Conservation (phyloP, 2,888 invertebrate genomes). For the Agonum fuliginosum region DNA sequence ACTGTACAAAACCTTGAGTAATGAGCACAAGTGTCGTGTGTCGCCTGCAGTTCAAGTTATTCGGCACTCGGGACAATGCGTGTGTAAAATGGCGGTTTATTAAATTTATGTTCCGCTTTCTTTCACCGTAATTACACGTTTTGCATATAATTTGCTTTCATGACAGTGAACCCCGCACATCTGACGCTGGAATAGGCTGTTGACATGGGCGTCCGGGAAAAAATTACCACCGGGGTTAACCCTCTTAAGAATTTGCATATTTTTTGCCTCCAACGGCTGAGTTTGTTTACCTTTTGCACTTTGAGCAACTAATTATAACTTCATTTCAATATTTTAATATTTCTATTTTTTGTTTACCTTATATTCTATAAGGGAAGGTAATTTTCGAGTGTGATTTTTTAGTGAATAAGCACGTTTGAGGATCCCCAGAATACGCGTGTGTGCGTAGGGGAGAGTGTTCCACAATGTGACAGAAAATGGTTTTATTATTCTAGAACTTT, state of each 20-base stretch:
- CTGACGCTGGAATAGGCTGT: conserved; percentile 44
- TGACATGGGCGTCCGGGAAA: conserved; percentile 16
- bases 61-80: conserved; percentile 51
- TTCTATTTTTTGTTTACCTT: too few species aligned
- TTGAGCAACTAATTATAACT: conserved; percentile 13
- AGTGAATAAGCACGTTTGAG: too few species aligned
- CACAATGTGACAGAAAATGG: too few species aligned
- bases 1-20: too few species aligned
- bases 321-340: neutral
- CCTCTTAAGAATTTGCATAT: conserved; percentile 20
- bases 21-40: conserved; percentile 7
- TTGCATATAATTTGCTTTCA: conserved; percentile 58
- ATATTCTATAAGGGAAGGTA: too few species aligned
- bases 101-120: conserved; percentile 58
- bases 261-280: conserved; percentile 4
- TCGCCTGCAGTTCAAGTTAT: conserved; percentile 28
- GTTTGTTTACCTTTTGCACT: conserved; percentile 1
- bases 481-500: too few species aligned
- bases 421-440: too few species aligned
- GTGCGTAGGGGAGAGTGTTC: too few species aligned
- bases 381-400: too few species aligned
- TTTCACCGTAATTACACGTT: conserved; percentile 56
- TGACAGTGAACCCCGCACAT: conserved; percentile 50
- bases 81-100: conserved; percentile 54
- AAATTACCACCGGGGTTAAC: conserved; percentile 4